phyloP scores from a whole-genome alignment of 2,113 vertebrate genomes.

The Hippocampus mohnikei region DNA sequence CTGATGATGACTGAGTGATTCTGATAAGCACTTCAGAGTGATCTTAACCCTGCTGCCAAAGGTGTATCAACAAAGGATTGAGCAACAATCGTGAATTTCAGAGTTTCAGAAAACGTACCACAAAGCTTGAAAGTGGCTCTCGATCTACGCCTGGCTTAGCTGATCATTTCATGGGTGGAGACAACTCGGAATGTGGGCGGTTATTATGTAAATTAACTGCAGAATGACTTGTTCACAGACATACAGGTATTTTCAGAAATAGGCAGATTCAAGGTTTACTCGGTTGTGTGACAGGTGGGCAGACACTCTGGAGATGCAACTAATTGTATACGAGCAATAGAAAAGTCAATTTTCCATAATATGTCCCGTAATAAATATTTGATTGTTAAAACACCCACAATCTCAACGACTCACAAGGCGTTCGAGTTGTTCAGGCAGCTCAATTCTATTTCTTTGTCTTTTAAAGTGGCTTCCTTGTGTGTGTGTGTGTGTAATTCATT shows the following conservation, averaged over 20 bases:
- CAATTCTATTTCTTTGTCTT: neutral
- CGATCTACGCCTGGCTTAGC: too few species aligned
- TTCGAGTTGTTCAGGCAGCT: neutral
- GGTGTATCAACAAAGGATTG: too few species aligned
- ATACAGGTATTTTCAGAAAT: neutral
- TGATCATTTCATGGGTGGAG: too few species aligned
- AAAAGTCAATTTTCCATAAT: neutral
- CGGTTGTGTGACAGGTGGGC: neutral
- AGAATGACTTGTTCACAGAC: neutral
- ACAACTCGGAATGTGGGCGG: too few species aligned
- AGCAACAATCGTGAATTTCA: too few species aligned
- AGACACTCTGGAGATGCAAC: neutral
- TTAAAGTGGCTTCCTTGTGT: neutral
- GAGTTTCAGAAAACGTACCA: too few species aligned
- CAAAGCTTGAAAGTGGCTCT: too few species aligned
- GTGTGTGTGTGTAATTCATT: constrained; percentile 12
- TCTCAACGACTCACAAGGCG: neutral
- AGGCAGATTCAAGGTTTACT: neutral
- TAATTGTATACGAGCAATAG: neutral
- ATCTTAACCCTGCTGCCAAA: too few species aligned
- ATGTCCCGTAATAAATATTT: neutral
- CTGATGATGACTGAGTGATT: too few species aligned
- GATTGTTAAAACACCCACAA: neutral
- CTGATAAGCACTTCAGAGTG: too few species aligned
- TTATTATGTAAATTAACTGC: too few species aligned